A percentile compares a stretch with the other conserved stretches of the same genome.
Evolutionary conservation across 2,113 vertebrate species (phyloP).

Genomic region (Marcusenius ussheri): DNA sequence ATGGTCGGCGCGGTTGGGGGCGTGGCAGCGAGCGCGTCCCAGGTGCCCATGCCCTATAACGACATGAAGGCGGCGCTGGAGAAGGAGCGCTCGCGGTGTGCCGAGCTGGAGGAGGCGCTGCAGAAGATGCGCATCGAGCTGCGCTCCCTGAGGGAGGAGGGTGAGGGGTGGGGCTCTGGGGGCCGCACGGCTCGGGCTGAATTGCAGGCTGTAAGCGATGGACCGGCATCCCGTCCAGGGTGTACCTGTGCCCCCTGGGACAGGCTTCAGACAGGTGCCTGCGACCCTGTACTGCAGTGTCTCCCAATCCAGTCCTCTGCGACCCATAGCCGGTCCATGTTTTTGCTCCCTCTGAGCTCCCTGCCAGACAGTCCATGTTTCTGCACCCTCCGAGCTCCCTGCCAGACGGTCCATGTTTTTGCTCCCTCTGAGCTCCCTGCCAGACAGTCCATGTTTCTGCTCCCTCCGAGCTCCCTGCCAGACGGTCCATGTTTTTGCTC

Average conservation of each 20-base stretch:
- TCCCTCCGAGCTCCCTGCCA: too few relatives aligned
- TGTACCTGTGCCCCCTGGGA: not conserved
- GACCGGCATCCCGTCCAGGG: not conserved
- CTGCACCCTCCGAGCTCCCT: too few relatives aligned
- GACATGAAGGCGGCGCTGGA: slow-evolving; percentile 95
- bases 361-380: too few relatives aligned
- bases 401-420: too few relatives aligned
- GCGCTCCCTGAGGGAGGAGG: slow-evolving; percentile 88
- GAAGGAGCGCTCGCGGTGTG: slow-evolving; percentile 89
- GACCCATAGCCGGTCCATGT: not conserved
- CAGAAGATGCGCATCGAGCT: slow-evolving; percentile 97
- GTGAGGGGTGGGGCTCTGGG: slow-evolving; percentile 47
- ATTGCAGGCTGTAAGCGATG: not conserved
- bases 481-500: too few relatives aligned
- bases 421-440: too few relatives aligned
- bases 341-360: not conserved
- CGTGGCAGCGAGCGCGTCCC: slow-evolving; percentile 54
- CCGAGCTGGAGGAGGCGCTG: slow-evolving; percentile 91
- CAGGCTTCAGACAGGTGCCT: not conserved
- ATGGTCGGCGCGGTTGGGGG: slow-evolving; percentile 62
- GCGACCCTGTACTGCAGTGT: not conserved
- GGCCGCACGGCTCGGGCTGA: not conserved
- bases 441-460: too few relatives aligned
- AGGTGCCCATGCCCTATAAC: slow-evolving; percentile 87
- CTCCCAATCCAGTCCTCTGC: not conserved